Evolutionary conservation across 2,888 invertebrate species (phyloP).

Genomic region (Pammene aurita): DNA sequence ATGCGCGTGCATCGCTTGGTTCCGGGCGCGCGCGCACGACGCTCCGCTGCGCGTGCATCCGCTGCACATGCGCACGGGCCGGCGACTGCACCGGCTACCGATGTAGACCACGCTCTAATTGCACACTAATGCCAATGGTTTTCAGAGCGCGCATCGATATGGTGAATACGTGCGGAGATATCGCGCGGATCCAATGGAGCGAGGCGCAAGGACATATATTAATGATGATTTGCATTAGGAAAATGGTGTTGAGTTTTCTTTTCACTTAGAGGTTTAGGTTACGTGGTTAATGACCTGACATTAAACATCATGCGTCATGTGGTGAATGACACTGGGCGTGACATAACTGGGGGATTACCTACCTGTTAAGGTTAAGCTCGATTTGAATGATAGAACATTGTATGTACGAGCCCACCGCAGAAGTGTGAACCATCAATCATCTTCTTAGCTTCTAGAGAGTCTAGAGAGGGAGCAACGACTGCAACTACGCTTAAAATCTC

Average conservation of each 20-base stretch:
- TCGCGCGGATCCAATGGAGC: conserved; percentile 63
- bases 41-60: conserved; percentile 62
- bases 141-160: conserved; percentile 75
- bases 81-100: conserved; percentile 58
- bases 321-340: neutral
- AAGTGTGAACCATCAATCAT: too few relatives aligned
- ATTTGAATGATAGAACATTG: too few relatives aligned
- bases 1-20: conserved; percentile 65
- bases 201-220: conserved; percentile 51
- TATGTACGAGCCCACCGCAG: too few relatives aligned
- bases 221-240: conserved; percentile 15
- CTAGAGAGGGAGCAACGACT: too few relatives aligned
- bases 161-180: conserved; percentile 55
- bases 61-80: conserved; percentile 55
- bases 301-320: neutral
- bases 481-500: too few relatives aligned
- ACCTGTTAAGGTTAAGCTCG: too few relatives aligned
- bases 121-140: conserved; percentile 69
- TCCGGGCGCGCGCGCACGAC: conserved; percentile 60
- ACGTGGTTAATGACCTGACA: neutral
- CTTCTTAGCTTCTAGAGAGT: too few relatives aligned
- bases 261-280: neutral
- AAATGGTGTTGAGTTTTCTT: neutral
- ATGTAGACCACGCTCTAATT: conserved; percentile 64
- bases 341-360: neutral